Evolutionary conservation across 2,888 invertebrate species (phyloP).

Genomic region (Syrista parreyssii): DNA sequence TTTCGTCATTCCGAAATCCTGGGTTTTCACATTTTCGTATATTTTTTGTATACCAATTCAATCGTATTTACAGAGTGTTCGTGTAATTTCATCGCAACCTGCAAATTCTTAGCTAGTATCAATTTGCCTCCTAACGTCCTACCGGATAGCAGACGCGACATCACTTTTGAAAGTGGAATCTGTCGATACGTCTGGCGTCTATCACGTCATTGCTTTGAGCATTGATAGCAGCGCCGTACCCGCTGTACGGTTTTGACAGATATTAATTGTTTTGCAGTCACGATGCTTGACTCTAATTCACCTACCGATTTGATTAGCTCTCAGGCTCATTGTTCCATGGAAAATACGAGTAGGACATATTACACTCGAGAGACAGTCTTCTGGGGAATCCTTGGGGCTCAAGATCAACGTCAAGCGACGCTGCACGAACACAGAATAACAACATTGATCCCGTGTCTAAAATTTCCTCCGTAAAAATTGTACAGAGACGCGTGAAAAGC

Average conservation of each 20-base stretch:
- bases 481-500: not conserved
- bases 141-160: not conserved
- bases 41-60: not conserved
- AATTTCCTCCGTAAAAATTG: not conserved
- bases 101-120: not conserved
- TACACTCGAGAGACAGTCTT: not conserved
- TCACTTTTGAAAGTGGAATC: not conserved
- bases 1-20: not conserved
- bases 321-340: not conserved
- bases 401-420: too few species aligned
- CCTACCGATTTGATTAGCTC: not conserved
- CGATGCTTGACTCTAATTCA: not conserved
- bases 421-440: not conserved
- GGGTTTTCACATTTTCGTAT: not conserved
- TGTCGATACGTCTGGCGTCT: constrained; percentile 3
- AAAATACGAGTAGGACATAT: not conserved
- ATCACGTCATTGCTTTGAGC: not conserved
- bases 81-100: not conserved
- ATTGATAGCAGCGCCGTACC: not conserved
- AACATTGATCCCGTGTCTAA: not conserved
- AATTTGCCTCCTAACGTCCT: not conserved
- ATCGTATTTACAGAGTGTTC: not conserved
- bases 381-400: not conserved
- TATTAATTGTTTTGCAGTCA: not conserved
- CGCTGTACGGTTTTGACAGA: not conserved